Conservation (phyloP, 2,113 vertebrate genomes). For the Pardalotus punctatus region DNA sequence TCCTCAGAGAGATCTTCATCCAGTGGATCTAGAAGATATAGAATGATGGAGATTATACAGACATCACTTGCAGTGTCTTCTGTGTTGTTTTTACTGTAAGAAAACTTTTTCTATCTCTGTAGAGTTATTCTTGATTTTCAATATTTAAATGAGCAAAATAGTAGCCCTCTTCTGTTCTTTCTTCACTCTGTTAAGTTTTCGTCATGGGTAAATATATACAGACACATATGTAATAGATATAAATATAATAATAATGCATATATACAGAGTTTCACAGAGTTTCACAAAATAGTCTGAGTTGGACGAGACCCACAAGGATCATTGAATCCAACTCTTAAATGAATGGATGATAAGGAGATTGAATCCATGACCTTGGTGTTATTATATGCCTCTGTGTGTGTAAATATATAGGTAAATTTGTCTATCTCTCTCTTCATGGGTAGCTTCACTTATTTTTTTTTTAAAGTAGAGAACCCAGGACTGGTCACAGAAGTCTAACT, state of each 20-base stretch:
- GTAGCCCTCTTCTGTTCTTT: not conserved
- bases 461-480: not conserved
- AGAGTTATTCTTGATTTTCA: not conserved
- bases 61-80: not conserved
- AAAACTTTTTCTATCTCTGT: not conserved
- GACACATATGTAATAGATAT: accelerated
- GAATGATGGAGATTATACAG: not conserved
- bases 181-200: not conserved
- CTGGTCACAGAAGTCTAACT: not conserved
- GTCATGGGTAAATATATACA: not conserved
- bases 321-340: not conserved
- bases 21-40: not conserved
- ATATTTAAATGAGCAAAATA: not conserved
- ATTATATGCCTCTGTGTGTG: not conserved
- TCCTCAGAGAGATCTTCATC: not conserved
- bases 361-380: not conserved
- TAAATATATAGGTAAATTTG: not conserved
- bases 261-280: not conserved
- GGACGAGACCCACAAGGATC: not conserved
- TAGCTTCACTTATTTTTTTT: not conserved
- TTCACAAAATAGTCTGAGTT: not conserved
- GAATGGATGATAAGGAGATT: not conserved
- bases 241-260: not conserved
- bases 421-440: no score
- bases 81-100: not conserved